Percentiles rank a stretch among this genome's conserved stretches.
phyloP scores from a whole-genome alignment of 2,113 vertebrate genomes.

The Synchiropus splendidus region DNA sequence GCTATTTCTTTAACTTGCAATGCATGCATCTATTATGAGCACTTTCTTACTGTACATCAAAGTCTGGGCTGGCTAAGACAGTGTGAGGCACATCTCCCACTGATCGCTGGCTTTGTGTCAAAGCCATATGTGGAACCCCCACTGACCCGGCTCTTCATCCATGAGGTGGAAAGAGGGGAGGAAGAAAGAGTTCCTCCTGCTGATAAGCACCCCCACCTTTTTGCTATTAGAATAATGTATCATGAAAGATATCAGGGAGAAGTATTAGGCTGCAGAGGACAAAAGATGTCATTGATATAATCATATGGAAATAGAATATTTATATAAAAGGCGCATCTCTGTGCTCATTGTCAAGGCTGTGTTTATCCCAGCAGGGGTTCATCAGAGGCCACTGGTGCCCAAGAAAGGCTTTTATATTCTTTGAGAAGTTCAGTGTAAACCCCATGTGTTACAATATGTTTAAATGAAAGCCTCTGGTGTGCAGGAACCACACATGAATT shows the following conservation, averaged over 20 bases:
- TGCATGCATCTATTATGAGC: no score
- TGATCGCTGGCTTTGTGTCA: constrained; percentile 45
- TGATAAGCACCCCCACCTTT: constrained; percentile 46
- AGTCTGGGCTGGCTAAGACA: no score
- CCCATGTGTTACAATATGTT: constrained; percentile 27
- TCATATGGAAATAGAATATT: constrained; percentile 40
- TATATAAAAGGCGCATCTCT: constrained; percentile 7
- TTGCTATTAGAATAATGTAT: constrained; percentile 28
- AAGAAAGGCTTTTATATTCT: constrained; percentile 22
- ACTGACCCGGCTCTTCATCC: constrained; percentile 29
- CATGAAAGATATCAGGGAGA: constrained; percentile 36
- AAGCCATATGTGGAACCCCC: constrained; percentile 30
- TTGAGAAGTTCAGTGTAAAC: constrained; percentile 15
- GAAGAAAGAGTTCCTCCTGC: constrained; percentile 38
- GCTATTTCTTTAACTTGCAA: no score
- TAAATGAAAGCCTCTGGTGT: constrained; percentile 28
- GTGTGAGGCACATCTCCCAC: constrained; percentile 45
- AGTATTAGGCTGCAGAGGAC: constrained; percentile 26
- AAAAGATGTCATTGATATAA: constrained; percentile 44
- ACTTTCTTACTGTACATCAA: no score
- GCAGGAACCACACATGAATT: constrained; percentile 30
- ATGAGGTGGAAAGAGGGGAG: constrained; percentile 34
- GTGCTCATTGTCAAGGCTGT: constrained; percentile 16
- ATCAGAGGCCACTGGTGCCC: no score
- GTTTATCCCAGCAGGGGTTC: constrained; percentile 36